Base-by-base conservation (phyloP, 2,113 vertebrate genomes). In the Hippocampus guttulatus region DNA sequence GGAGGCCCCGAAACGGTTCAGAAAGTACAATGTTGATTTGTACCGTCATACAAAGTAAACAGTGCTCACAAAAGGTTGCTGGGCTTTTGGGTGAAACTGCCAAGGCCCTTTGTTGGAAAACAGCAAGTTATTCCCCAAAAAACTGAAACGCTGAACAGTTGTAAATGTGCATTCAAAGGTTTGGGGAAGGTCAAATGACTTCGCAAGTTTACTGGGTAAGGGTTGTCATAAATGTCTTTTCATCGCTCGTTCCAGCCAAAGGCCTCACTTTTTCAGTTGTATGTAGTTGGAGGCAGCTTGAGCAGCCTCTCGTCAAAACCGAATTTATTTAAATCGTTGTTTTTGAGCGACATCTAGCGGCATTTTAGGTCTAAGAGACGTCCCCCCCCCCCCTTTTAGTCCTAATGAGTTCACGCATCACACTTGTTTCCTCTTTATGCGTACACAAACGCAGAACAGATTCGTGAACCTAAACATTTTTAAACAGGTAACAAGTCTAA, bases 281-380 rank as follows among this genome's bases (percentile, higher is more conserved):
- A 11, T 43, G 41, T 43, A 6, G 33, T 43, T 43, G 2, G 41
- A 43, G 41, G 41, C 11, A 12, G 41, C 41, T 43, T 12, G 1
- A 10, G 41, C 41, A 43, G 10, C 2, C 41, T 43, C 11, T 43
- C 41, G 41, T 43, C 1, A 43, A 33, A 43, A 12, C 41, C 8
- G 8, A 43, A 43, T 43, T 12, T 6, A 38, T 6, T 38, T 38
- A 33, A 47, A 25, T 65, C 11, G 30, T 69, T 67, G 71, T 64
- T 69, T 77, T 30, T 63, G 73, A 75, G 83, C 69, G 84, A 82
- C 83, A 79, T 75, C 84, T 85, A 82, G 81, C 85, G 86, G 75
- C 18, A 5, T 9, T 3, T 65, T 7, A 66, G 47, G 33, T 80
- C 51, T 55, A 74, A 49, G 45, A 74, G 65, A 58, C 45, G 2